Evolutionary conservation across 2,797 vertebrate genomes (phyloP).

Genomic region (Hydrolagus colliei): DNA sequence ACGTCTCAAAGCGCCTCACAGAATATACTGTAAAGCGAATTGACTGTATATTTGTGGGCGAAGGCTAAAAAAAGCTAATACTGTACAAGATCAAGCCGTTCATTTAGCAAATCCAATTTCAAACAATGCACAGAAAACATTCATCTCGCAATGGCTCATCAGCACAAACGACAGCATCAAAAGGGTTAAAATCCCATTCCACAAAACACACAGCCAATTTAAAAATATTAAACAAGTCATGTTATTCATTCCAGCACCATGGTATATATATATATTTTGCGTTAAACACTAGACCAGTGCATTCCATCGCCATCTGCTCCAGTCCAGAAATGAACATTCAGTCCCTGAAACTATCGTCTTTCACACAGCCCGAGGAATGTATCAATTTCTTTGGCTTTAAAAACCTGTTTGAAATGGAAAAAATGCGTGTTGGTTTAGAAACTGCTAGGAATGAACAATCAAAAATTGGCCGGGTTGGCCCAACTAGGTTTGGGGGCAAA

Average conservation of each 20-base stretch:
- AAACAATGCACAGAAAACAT: too few species aligned
- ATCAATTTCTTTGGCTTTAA: not conserved
- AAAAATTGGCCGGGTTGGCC: not conserved
- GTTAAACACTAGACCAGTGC: not conserved
- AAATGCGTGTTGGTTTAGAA: not conserved
- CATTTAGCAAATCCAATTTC: not conserved
- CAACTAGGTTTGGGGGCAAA: too few species aligned
- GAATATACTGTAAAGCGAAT: too few species aligned
- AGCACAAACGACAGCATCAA: too few species aligned
- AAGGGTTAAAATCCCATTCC: not conserved
- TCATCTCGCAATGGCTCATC: too few species aligned
- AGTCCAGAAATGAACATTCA: not conserved
- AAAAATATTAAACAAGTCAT: not conserved
- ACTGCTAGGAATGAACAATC: not conserved
- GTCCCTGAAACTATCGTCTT: constrained; percentile 9
- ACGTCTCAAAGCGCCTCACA: too few species aligned
- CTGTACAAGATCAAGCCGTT: not conserved
- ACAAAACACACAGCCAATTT: not conserved
- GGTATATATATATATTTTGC: too few species aligned
- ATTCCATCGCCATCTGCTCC: constrained; percentile 14
- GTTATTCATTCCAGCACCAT: constrained; percentile 10
- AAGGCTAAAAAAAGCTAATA: not conserved
- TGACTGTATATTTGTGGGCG: too few species aligned
- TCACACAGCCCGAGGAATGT: not conserved
- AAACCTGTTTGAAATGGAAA: not conserved